Percentiles rank a stretch among this genome's conserved stretches.
phyloP scores from a whole-genome alignment of 1,140 invertebrate species.

The Drosophila cardini region DNA sequence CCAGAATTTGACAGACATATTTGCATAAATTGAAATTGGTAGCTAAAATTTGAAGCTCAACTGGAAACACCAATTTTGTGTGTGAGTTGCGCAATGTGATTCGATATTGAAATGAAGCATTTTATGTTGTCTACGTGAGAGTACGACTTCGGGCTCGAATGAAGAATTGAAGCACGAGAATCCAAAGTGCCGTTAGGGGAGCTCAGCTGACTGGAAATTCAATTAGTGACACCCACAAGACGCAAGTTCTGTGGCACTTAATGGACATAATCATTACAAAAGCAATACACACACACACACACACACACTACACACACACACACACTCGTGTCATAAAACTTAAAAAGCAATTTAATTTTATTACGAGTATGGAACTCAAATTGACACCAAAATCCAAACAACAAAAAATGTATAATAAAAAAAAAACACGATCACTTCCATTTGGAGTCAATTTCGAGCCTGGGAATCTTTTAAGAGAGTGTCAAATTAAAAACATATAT shows the following conservation, averaged over 20 bases:
- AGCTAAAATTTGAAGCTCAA: neutral
- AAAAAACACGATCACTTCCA: constrained; percentile 32
- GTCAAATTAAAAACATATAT: constrained; percentile 36
- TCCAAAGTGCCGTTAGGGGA: constrained; percentile 64
- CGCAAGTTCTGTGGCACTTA: constrained; percentile 40
- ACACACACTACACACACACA: constrained; percentile 8
- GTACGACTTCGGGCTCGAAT: neutral
- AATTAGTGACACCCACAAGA: constrained; percentile 76
- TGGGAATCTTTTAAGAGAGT: constrained; percentile 39
- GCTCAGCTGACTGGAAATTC: constrained; percentile 64
- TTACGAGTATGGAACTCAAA: constrained; percentile 66
- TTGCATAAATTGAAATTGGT: constrained; percentile 40
- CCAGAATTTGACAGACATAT: constrained; percentile 5
- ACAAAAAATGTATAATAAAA: constrained; percentile 28
- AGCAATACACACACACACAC: constrained; percentile 26
- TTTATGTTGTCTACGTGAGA: constrained; percentile 42
- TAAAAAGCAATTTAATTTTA: constrained; percentile 77
- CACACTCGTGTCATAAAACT: constrained; percentile 45
- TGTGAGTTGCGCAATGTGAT: constrained; percentile 40
- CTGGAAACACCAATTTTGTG: neutral
- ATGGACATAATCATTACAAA: constrained; percentile 52
- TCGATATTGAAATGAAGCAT: constrained; percentile 52
- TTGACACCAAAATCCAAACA: constrained; percentile 59
- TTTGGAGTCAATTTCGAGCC: constrained; percentile 43
- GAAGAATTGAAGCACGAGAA: neutral